A percentile compares a stretch with the other conserved stretches of the same genome.
These are phyloP conservation scores for Chrysolina haemoptera DNA, from an alignment of 2,888 invertebrate species.

Conservation along the genomic window DNA sequence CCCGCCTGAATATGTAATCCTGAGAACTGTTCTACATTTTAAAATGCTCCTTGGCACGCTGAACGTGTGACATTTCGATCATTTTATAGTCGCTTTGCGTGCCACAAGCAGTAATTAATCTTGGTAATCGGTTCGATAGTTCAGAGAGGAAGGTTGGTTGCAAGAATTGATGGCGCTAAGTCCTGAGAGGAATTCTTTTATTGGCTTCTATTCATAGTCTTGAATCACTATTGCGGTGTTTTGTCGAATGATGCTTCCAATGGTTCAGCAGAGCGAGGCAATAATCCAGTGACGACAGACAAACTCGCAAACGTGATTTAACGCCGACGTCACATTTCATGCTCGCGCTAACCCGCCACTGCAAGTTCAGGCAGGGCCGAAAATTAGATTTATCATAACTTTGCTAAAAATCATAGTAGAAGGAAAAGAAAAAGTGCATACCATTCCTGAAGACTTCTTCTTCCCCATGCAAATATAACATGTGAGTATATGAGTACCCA, in stretches of 20 bases:
- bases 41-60: conserved; percentile 21
- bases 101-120: conserved; percentile 19
- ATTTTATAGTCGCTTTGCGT: conserved; percentile 17
- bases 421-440: too few species aligned
- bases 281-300: too few species aligned
- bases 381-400: too few species aligned
- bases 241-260: background rate
- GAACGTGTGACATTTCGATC: conserved; percentile 22
- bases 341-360: too few species aligned
- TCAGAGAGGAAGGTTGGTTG: conserved; percentile 14
- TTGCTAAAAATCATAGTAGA: too few species aligned
- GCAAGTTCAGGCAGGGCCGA: too few species aligned
- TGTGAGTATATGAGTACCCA: too few species aligned
- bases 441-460: too few species aligned
- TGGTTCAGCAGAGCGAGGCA: too few species aligned
- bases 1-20: background rate
- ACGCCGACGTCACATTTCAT: too few species aligned
- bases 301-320: too few species aligned
- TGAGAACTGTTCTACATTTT: conserved; percentile 18
- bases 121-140: conserved; percentile 6
- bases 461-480: too few species aligned
- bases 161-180: background rate
- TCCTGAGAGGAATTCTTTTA: background rate
- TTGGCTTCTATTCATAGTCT: background rate
- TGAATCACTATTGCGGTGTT: conserved; percentile 1